These are phyloP conservation scores for Sarcoramphus papa DNA, from an alignment of 2,797 vertebrate species.

Conservation along the genomic window DNA sequence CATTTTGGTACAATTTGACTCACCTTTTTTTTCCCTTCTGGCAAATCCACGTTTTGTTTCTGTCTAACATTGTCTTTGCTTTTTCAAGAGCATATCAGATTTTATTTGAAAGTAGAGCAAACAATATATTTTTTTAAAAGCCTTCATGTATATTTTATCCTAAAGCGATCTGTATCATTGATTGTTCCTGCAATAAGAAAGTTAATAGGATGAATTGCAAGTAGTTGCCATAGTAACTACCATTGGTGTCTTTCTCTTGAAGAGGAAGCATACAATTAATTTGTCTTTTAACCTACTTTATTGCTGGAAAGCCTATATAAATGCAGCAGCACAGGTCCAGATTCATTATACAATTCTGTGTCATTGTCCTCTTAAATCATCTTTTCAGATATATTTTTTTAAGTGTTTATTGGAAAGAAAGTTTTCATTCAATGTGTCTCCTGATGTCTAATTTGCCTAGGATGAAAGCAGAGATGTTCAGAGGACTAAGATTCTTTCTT, in stretches of 20 bases:
- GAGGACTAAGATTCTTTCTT: not conserved
- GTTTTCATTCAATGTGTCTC: constrained; percentile 5
- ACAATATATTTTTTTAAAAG: constrained; percentile 60
- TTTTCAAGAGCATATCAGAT: constrained; percentile 44
- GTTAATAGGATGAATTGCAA: constrained; percentile 69
- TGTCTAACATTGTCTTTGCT: constrained; percentile 11
- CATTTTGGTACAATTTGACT: constrained; percentile 14
- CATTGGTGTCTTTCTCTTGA: constrained; percentile 49
- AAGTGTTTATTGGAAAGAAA: constrained; percentile 47
- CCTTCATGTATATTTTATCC: constrained; percentile 66
- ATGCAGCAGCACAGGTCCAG: constrained; percentile 14
- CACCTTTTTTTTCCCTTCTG: not conserved
- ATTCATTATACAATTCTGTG: constrained; percentile 39
- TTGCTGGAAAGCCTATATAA: constrained; percentile 35
- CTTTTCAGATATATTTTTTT: not conserved
- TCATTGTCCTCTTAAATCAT: constrained; percentile 45
- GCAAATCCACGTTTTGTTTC: not conserved
- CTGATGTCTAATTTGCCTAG: not conserved
- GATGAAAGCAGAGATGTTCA: not conserved
- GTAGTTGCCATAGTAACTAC: constrained; percentile 72
- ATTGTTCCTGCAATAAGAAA: constrained; percentile 69
- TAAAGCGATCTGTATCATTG: constrained; percentile 66
- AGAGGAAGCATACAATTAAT: constrained; percentile 65
- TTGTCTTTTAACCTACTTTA: constrained; percentile 70
- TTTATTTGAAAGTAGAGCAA: constrained; percentile 61